Conservation (phyloP, 2,888 invertebrate species). For the Cylindroiulus punctatus region DNA sequence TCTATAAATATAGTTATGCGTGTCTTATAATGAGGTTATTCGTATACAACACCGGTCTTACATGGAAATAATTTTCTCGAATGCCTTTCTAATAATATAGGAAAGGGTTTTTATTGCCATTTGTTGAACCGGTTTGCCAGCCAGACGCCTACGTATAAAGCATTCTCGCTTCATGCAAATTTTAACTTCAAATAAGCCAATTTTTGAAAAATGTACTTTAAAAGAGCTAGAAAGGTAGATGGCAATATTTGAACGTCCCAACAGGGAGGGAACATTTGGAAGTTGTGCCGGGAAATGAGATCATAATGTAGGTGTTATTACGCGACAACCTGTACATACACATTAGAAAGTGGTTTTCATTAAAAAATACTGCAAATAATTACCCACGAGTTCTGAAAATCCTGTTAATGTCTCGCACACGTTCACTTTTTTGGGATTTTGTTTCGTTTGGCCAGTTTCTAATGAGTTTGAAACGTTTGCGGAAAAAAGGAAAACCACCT, state of each 20-base stretch:
- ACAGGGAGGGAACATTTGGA: too few species aligned
- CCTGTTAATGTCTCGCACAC: too few species aligned
- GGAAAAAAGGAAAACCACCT: conserved; percentile 3
- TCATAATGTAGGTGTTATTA: too few species aligned
- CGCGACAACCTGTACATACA: too few species aligned
- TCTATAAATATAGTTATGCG: conserved; percentile 14
- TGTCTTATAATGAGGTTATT: conserved; percentile 32
- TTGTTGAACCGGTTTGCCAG: neutral
- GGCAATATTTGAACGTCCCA: too few species aligned
- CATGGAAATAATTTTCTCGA: neutral
- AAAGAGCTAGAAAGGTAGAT: neutral
- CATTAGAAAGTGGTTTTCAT: too few species aligned
- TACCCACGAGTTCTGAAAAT: too few species aligned
- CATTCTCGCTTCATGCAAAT: neutral
- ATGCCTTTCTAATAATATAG: conserved; percentile 6
- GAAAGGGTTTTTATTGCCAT: conserved; percentile 9
- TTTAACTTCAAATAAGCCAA: neutral
- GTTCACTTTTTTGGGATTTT: too few species aligned
- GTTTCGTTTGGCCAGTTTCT: too few species aligned
- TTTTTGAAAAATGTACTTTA: neutral
- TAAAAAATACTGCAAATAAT: too few species aligned
- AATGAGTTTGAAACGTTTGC: neutral
- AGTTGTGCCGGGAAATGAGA: too few species aligned
- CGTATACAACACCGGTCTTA: neutral
- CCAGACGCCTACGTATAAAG: neutral